Conservation (phyloP, 2,888 invertebrate genomes). For the Nephrotoma flavescens region DNA sequence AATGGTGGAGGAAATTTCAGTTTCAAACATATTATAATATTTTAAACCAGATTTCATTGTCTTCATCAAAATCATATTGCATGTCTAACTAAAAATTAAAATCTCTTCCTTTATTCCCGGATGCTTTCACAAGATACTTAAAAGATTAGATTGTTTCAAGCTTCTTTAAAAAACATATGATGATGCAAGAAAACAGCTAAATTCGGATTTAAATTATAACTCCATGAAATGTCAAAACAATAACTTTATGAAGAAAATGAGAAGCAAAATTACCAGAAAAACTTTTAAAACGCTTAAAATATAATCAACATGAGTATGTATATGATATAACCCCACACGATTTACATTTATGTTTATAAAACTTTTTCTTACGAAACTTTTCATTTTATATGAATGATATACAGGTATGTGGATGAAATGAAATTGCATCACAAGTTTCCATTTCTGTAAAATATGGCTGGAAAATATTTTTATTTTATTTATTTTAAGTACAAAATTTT, state of each 20-base stretch:
- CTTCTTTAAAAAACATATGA: no score
- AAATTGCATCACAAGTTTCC: background rate
- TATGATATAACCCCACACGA: no score
- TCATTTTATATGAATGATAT: background rate
- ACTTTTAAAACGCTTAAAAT: background rate
- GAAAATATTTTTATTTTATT: background rate
- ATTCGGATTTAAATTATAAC: no score
- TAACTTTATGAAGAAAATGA: background rate
- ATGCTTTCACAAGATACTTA: no score
- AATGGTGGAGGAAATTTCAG: no score
- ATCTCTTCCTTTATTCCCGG: no score
- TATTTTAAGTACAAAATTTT: background rate
- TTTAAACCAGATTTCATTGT: no score
- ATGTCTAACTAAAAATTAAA: no score
- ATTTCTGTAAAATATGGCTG: background rate
- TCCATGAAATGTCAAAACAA: background rate
- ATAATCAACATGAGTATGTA: background rate
- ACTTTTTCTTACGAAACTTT: background rate
- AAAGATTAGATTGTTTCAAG: no score
- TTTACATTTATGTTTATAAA: background rate
- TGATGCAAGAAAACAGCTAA: no score
- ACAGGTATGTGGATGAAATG: background rate
- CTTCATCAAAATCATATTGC: no score
- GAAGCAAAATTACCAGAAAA: background rate
- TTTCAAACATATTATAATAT: no score